Conservation (phyloP, 2,888 invertebrate genomes). For the Oxytorus armatus region DNA sequence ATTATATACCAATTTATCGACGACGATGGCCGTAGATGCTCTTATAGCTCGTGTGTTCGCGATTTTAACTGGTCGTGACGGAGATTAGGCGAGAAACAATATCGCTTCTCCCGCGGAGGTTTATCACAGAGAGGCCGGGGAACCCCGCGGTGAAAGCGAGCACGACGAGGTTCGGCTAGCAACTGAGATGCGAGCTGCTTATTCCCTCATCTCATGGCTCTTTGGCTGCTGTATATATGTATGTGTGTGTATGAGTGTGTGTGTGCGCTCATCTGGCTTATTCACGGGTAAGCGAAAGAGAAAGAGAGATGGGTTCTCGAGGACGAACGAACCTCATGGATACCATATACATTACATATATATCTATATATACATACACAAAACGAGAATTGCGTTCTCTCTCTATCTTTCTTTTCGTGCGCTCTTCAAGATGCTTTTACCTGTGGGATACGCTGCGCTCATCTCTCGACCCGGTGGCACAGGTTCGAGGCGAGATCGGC, state of each 20-base stretch:
- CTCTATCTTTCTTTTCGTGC: constrained; percentile 39
- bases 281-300: constrained; percentile 56
- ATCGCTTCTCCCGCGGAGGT: constrained; percentile 22
- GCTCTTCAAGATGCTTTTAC: constrained; percentile 56
- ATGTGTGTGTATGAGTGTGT: constrained; percentile 15
- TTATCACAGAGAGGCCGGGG: constrained; percentile 21
- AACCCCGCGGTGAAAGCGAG: constrained; percentile 63
- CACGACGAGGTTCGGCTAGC: constrained; percentile 68
- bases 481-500: constrained; percentile 64
- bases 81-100: constrained; percentile 23
- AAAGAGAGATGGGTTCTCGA: constrained; percentile 55
- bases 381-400: constrained; percentile 41
- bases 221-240: constrained; percentile 12
- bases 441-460: constrained; percentile 56
- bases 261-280: constrained; percentile 57
- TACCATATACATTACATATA: constrained; percentile 12
- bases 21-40: neutral
- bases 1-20: constrained; percentile 18
- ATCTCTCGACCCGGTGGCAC: constrained; percentile 66
- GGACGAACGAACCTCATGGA: constrained; percentile 58
- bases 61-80: constrained; percentile 3
- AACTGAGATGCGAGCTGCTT: constrained; percentile 60
- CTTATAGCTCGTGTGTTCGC: neutral
- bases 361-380: constrained; percentile 10
- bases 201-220: constrained; percentile 54